phyloP scores from a whole-genome alignment of 2,888 invertebrate species.

The Piscicola geometra region DNA sequence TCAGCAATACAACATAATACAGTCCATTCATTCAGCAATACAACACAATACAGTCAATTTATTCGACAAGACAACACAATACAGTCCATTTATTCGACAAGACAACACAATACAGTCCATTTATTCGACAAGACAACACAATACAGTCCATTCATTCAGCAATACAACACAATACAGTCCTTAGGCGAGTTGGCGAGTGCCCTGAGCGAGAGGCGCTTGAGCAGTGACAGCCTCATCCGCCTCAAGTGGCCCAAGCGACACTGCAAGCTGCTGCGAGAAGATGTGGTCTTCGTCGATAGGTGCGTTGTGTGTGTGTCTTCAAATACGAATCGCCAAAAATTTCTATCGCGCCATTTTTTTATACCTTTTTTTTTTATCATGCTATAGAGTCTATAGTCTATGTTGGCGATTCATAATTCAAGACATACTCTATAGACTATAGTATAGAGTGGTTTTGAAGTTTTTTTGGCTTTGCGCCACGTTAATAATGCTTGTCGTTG shows the following conservation, averaged over 20 bases:
- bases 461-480: neutral
- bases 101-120: too few species aligned
- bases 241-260: constrained; percentile 93
- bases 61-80: too few species aligned
- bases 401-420: neutral
- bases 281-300: constrained; percentile 92
- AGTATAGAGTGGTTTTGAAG: neutral
- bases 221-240: constrained; percentile 72
- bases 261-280: constrained; percentile 86
- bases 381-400: neutral
- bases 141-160: too few species aligned
- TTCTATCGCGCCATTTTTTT: too few species aligned
- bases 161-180: constrained; percentile 27
- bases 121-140: too few species aligned
- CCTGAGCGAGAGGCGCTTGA: constrained; percentile 79
- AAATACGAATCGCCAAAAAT: neutral
- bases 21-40: too few species aligned
- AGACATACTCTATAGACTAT: neutral
- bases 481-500: too few species aligned
- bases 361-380: too few species aligned
- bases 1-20: too few species aligned
- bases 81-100: too few species aligned
- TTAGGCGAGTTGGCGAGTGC: constrained; percentile 76
- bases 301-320: constrained; percentile 42
- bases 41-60: too few species aligned